Evolutionary conservation across 2,113 vertebrate species (phyloP), one percentile per base, ranked within the genome.

Genomic region (Sander lucioperca): DNA sequence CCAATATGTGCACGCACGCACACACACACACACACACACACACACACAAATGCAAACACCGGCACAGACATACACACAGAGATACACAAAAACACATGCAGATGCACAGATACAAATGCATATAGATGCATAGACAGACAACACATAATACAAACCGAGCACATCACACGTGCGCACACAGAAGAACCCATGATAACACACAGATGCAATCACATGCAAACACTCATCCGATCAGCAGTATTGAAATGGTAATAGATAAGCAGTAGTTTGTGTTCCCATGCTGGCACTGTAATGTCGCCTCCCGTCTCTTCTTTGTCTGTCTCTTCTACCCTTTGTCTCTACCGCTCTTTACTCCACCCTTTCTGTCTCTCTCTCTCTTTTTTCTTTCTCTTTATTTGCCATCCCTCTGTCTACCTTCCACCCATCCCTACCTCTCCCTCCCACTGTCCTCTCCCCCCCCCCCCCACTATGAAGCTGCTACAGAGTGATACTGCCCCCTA

Each of bases 401-500:
- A 65, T 68, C 75, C 59, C 25, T 79, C 71, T 68, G 48, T 79
- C 77, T 73, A 39, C 50, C 64, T 66, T 73, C 43, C 23, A 61
- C 36, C 54, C 30, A 2, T 72, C 51, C 63, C 67, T 48, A 13
- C 48, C 75, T 50, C 59, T 76, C 68, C 27, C 65, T 71, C 47
- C 68, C 33, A 6, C 50, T 3, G 33, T 30, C 58, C 66, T 80
- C 53, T 74, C 12, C 30, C 19, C 11, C 27, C 48, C 10, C 21
- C 33, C 11, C 57, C 47, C 4, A 48, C 61, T 58, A 6, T 61
- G 3, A 79, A 56, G 48, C 33, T 79, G 64, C 33, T 67, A 65
- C 78, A 91, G 91, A 82, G 86, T 88, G 86, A 89, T 57, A 85
- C 87, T 93, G 92, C 92, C 92, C 87, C 83, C 92, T 92, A 57